Evolutionary conservation across 2,888 invertebrate genomes (phyloP), one percentile per base, ranked within the genome.

Genomic region (Diarsia rubi): DNA sequence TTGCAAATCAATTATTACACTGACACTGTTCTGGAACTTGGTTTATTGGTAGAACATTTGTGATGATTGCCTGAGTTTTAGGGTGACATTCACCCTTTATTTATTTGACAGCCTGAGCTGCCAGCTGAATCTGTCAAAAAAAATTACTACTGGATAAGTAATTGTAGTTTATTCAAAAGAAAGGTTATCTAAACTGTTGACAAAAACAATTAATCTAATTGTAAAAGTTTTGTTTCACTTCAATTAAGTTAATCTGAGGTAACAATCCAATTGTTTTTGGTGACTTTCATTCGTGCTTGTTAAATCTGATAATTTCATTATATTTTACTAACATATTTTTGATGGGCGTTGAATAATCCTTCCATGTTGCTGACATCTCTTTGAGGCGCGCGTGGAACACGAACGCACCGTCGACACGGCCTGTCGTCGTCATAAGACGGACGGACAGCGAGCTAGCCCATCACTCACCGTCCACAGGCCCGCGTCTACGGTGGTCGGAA

Each of bases 211-310:
- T 12, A 71, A 42, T 44, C 16, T 14, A 27, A 80, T 45, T 52
- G n/a, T 62, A 3, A 64, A 21, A 67, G 19, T 78, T 78, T 24
- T 37, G n/a, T 1, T 19, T 60, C 6, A 44, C 4, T n/a, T 63
- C 49, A 72, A 70, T 57, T 63, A 45, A 52, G 5, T 49, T 65
- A 52, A 31, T 49, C 21, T 44, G 12, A 59, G 24, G 27, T 31
- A 47, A 37, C 21, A 60, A 68, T 63, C 9, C 16, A 49, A 78
- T 70, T 78, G 57, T 69, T 45, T 62, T 67, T 12, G 59, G 24
- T 66, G 57, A 31, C 37, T 64, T 31, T 54, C 44, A 52, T 52
- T 45, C 6, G n/a, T 65, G 31, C 19, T 63, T 37, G 11, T 64
- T 78, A 54, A 54, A 19, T n/a, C 6, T 54, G 14, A 14, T 31